A percentile compares a stretch with the other conserved stretches of the same genome.
Conservation (phyloP, 2,797 vertebrate genomes). For the Parauchenoglanis punctatus region DNA sequence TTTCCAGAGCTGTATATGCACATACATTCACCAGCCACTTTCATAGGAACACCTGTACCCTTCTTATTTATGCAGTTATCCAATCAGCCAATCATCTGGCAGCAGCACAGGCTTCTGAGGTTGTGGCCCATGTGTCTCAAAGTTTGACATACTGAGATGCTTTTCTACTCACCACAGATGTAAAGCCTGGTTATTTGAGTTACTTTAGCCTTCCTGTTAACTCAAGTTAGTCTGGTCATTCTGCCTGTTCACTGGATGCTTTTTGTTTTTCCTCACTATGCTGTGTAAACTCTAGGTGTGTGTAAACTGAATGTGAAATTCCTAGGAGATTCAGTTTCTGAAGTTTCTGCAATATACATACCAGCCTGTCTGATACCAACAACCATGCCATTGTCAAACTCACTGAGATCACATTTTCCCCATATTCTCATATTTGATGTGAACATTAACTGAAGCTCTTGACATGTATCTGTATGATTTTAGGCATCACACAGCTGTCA, state of each 20-base stretch:
- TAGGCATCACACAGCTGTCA: neutral
- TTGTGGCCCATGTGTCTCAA: neutral
- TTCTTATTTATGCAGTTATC: neutral
- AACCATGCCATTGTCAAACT: neutral
- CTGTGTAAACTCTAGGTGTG: neutral
- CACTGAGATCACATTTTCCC: neutral
- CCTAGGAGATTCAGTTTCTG: neutral
- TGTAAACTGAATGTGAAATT: neutral
- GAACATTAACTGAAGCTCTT: neutral
- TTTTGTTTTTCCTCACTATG: neutral
- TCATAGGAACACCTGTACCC: neutral
- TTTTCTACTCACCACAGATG: neutral
- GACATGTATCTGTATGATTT: neutral
- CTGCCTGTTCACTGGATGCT: too few relatives aligned
- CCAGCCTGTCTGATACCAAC: neutral
- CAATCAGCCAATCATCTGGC: neutral
- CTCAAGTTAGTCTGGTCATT: too few relatives aligned
- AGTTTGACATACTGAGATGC: neutral
- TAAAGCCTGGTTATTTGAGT: neutral
- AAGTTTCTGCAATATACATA: neutral
- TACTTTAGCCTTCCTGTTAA: neutral
- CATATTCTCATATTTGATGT: neutral
- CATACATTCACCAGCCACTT: neutral
- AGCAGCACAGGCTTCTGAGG: neutral
- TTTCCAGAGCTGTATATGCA: neutral